A percentile compares a stretch with the other conserved stretches of the same genome.
Evolutionary conservation across 2,888 invertebrate species (phyloP).

Genomic region (Nasonovia ribisnigri): DNA sequence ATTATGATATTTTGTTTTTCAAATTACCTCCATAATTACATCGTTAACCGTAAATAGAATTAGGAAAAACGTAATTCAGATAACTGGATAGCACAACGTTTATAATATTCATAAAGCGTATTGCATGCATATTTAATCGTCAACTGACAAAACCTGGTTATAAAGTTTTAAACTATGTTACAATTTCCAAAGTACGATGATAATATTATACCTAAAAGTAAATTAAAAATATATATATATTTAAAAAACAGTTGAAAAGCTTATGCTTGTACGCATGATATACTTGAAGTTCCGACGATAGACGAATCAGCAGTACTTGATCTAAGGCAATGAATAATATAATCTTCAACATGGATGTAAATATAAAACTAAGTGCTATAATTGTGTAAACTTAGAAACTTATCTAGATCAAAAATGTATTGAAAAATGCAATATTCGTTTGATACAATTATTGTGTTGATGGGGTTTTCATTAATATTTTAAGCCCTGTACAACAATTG

Average conservation of each 20-base stretch:
- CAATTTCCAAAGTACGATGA: not conserved
- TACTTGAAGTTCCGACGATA: not conserved
- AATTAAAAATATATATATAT: not conserved
- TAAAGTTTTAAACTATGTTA: not conserved
- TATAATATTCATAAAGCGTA: not conserved
- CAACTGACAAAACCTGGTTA: not conserved
- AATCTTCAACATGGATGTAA: not conserved
- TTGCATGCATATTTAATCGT: not conserved
- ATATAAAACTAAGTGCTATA: not conserved
- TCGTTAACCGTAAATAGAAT: not conserved
- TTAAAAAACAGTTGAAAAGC: not conserved
- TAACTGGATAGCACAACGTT: not conserved
- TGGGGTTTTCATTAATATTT: not conserved
- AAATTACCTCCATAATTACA: not conserved
- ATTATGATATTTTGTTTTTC: not conserved
- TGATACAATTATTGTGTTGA: not conserved
- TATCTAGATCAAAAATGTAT: not conserved
- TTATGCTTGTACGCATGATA: not conserved
- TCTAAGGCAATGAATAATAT: not conserved
- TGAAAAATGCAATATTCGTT: not conserved
- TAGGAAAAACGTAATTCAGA: not conserved
- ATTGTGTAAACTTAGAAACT: not conserved
- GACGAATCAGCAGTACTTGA: not conserved
- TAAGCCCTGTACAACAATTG: not conserved
- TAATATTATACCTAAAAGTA: not conserved